These are phyloP conservation scores for Bombus huntii DNA, from an alignment of 1,140 invertebrate genomes.

Conservation along the genomic window DNA sequence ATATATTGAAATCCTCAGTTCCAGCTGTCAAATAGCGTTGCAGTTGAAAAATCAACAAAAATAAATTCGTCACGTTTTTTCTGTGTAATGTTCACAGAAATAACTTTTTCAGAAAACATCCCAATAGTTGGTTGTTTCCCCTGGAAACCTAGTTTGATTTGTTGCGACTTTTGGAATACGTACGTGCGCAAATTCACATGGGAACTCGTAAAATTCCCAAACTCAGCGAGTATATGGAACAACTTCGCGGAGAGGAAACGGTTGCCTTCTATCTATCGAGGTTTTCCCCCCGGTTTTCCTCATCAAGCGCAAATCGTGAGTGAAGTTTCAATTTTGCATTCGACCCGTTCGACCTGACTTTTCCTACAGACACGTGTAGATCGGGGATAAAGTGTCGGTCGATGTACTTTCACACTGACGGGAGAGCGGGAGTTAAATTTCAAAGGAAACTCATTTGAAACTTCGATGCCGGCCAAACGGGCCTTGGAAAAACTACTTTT, in stretches of 20 bases:
- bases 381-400: neutral
- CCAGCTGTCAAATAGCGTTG: too few relatives aligned
- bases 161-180: neutral
- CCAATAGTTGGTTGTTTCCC: neutral
- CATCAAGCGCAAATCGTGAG: conserved; percentile 31
- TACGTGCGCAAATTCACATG: neutral
- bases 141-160: neutral
- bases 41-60: too few relatives aligned
- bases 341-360: neutral
- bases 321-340: conserved; percentile 42
- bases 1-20: too few relatives aligned
- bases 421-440: conserved; percentile 47
- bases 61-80: too few relatives aligned
- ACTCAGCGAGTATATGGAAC: neutral
- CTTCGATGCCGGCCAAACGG: conserved; percentile 53
- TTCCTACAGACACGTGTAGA: neutral
- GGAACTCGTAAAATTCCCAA: neutral
- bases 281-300: neutral
- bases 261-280: neutral
- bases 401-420: conserved; percentile 20
- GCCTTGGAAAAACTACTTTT: conserved; percentile 54
- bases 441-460: conserved; percentile 61
- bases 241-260: neutral
- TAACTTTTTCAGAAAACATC: neutral
- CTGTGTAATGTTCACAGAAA: neutral